Evolutionary conservation across 2,888 invertebrate species (phyloP).

Genomic region (Micoletzkya japonica): DNA sequence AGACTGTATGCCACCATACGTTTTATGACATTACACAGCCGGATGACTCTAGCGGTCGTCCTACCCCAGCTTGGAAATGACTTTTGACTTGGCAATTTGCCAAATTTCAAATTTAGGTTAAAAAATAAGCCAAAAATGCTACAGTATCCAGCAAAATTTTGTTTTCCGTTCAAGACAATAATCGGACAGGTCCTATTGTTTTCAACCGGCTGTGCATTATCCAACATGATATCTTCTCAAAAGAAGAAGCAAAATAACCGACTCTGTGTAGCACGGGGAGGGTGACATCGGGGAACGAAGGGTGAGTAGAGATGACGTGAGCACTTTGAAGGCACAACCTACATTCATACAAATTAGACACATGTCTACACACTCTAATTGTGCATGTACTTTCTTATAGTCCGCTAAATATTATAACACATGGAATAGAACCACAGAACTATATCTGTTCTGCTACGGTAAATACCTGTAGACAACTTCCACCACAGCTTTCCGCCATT

Average conservation of each 20-base stretch:
- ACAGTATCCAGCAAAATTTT: no score
- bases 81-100: no score
- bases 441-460: background rate
- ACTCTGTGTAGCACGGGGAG: constrained; percentile 45
- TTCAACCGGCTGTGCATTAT: background rate
- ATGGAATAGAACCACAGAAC: background rate
- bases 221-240: background rate
- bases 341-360: background rate
- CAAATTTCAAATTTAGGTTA: no score
- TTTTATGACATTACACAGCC: background rate
- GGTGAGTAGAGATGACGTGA: constrained; percentile 46
- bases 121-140: no score
- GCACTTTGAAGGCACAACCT: constrained; percentile 38
- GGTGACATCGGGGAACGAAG: constrained; percentile 52
- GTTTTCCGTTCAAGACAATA: no score
- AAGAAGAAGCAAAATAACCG: background rate
- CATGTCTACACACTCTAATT: background rate
- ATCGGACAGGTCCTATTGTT: no score
- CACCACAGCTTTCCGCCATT: constrained; percentile 23
- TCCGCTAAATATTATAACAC: background rate
- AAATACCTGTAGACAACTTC: constrained; percentile 21
- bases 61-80: no score
- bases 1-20: background rate
- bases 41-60: no score
- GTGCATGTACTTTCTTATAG: background rate